Percentiles rank a stretch among this genome's conserved stretches.
Conservation (phyloP, 1,140 invertebrate genomes). For the Drosophila albomicans region DNA sequence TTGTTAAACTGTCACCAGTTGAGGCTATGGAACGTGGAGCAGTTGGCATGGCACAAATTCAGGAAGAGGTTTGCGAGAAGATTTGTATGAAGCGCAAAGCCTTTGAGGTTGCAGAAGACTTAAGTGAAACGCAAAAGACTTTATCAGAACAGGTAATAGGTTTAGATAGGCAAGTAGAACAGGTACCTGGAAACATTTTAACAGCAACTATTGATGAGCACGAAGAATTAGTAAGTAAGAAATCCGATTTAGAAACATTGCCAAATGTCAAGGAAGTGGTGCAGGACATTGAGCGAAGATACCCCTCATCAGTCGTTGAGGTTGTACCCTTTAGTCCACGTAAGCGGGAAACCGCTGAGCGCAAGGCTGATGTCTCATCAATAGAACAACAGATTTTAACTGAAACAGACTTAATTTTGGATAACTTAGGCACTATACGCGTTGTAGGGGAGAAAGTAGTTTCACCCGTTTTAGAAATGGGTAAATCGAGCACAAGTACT, state of each 20-base stretch:
- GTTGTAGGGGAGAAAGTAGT: slow-evolving; percentile 38
- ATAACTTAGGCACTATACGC: slow-evolving; percentile 42
- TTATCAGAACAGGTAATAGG: slow-evolving; percentile 70
- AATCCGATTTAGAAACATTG: slow-evolving; percentile 46
- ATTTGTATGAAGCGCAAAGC: slow-evolving; percentile 71
- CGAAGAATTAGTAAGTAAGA: slow-evolving; percentile 66
- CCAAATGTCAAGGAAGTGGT: slow-evolving; percentile 75
- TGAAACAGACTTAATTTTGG: slow-evolving; percentile 69
- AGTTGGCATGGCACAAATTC: slow-evolving; percentile 47
- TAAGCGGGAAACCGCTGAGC: slow-evolving; percentile 48
- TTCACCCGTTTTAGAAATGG: slow-evolving; percentile 43
- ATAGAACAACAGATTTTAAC: slow-evolving; percentile 75
- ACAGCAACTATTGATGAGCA: slow-evolving; percentile 54
- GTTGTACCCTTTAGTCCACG: slow-evolving; percentile 73
- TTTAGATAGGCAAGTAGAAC: slow-evolving; percentile 62
- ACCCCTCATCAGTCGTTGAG: slow-evolving; percentile 58
- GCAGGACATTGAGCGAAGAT: slow-evolving; percentile 70
- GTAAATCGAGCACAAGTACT: slow-evolving; percentile 39
- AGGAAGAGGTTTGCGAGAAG: slow-evolving; percentile 78
- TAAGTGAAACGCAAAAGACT: slow-evolving; percentile 78
- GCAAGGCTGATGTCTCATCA: slow-evolving; percentile 54
- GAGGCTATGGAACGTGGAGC: slow-evolving; percentile 55
- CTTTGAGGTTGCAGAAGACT: slow-evolving; percentile 78
- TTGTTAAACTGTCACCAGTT: slow-evolving; percentile 70
- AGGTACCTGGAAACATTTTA: slow-evolving; percentile 74